phyloP scores from a whole-genome alignment of 2,888 invertebrate genomes.

The Ceraclea dissimilis region DNA sequence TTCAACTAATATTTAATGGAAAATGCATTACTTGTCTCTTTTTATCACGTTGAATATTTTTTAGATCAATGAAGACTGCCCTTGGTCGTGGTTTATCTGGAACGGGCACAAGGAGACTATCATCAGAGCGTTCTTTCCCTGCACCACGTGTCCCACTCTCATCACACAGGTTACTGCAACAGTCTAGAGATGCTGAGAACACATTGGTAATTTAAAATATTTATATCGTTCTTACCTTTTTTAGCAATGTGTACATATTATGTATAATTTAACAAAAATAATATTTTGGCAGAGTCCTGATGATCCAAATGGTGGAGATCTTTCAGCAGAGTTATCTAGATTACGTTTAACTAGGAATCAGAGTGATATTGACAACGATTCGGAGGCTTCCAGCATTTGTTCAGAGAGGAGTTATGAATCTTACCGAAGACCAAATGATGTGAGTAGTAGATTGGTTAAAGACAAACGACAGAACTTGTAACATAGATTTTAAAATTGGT shows the following conservation, averaged over 20 bases:
- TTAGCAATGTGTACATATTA: conserved; percentile 32
- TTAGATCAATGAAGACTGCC: conserved; percentile 13
- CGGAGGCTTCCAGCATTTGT: conserved; percentile 93
- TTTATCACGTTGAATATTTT: not conserved
- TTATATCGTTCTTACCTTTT: no score
- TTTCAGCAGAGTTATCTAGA: conserved; percentile 31
- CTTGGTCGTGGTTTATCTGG: conserved; percentile 16
- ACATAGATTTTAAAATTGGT: conserved; percentile 8
- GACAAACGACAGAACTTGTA: no score
- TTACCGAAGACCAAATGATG: conserved; percentile 70
- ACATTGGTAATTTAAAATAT: conserved; percentile 34
- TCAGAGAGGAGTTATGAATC: conserved; percentile 86
- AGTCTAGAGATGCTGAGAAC: conserved; percentile 81
- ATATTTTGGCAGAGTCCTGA: conserved; percentile 42
- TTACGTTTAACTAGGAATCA: conserved; percentile 42
- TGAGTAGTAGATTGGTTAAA: conserved; percentile 55
- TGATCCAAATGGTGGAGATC: conserved; percentile 32
- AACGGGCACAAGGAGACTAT: conserved; percentile 30
- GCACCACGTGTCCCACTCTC: conserved; percentile 56
- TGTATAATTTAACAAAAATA: conserved; percentile 23
- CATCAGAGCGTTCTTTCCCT: conserved; percentile 37
- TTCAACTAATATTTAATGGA: no score
- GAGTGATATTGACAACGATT: conserved; percentile 61
- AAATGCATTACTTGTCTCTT: not conserved
- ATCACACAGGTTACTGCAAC: conserved; percentile 76